These are phyloP conservation scores for Corythornis madagascariensis DNA, from an alignment of 2,113 vertebrate species.

Conservation along the genomic window DNA sequence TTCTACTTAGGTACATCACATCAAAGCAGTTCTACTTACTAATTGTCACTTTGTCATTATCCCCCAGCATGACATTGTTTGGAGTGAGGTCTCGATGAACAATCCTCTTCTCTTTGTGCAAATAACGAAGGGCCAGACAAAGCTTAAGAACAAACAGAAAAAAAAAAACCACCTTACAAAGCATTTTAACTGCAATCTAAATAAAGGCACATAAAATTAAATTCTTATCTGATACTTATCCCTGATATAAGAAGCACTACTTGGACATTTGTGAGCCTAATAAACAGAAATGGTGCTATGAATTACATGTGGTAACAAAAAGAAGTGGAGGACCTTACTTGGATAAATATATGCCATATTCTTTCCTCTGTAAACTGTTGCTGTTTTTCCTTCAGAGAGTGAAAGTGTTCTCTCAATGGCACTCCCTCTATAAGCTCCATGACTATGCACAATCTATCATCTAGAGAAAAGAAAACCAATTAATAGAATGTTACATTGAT, in stretches of 20 bases:
- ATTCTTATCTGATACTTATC: background rate
- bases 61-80: slow-evolving; percentile 88
- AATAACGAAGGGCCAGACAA: slow-evolving; percentile 86
- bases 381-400: slow-evolving; percentile 87
- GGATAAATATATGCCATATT: slow-evolving; percentile 91
- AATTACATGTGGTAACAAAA: background rate
- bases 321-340: slow-evolving; percentile 69
- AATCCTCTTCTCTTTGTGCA: slow-evolving; percentile 91
- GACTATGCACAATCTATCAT: slow-evolving; percentile 86
- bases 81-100: slow-evolving; percentile 87
- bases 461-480: slow-evolving; percentile 59
- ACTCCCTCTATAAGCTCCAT: slow-evolving; percentile 91
- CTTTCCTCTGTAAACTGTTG: slow-evolving; percentile 86
- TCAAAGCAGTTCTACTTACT: slow-evolving; percentile 76
- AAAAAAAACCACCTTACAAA: background rate
- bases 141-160: slow-evolving; percentile 75
- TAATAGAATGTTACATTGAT: background rate
- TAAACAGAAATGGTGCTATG: background rate
- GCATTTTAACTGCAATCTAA: background rate
- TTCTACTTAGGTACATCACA: background rate
- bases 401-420: slow-evolving; percentile 84
- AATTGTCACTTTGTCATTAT: slow-evolving; percentile 88
- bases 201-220: background rate
- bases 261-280: background rate
- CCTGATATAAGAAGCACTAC: background rate